A percentile compares a stretch with the other conserved stretches of the same genome.
These are phyloP conservation scores for Phyllotreta cruciferae DNA, from an alignment of 2,888 invertebrate genomes.

Conservation along the genomic window DNA sequence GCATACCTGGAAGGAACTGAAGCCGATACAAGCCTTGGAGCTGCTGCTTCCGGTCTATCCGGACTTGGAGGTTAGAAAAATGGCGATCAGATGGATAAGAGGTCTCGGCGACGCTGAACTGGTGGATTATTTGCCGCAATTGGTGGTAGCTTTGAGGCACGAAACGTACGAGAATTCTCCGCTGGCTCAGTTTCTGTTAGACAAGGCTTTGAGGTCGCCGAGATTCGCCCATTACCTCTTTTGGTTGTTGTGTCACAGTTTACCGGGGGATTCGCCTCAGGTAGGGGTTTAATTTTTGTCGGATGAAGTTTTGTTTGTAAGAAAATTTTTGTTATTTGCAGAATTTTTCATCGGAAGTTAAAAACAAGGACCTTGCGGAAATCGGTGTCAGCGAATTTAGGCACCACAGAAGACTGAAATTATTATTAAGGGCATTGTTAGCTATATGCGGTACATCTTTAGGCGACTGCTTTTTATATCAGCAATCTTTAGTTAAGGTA, in stretches of 20 bases:
- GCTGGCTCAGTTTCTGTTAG: constrained; percentile 80
- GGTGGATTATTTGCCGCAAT: constrained; percentile 90
- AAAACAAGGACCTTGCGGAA: constrained; percentile 62
- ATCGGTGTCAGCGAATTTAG: constrained; percentile 73
- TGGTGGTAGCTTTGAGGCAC: constrained; percentile 88
- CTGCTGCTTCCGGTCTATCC: constrained; percentile 80
- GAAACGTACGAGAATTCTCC: constrained; percentile 92
- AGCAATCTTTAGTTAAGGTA: constrained; percentile 88
- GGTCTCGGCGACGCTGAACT: constrained; percentile 86
- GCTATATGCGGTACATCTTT: constrained; percentile 85
- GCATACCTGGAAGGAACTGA: constrained; percentile 85
- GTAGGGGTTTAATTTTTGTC: constrained; percentile 58
- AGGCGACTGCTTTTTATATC: constrained; percentile 78
- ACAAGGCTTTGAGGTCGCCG: constrained; percentile 84
- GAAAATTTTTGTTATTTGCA: constrained; percentile 44
- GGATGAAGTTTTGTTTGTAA: not conserved
- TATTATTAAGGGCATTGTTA: constrained; percentile 86
- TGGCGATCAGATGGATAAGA: constrained; percentile 84
- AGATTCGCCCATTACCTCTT: constrained; percentile 94
- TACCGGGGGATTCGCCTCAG: constrained; percentile 83
- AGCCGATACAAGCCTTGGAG: constrained; percentile 90
- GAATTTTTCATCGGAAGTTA: constrained; percentile 61
- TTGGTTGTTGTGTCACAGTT: constrained; percentile 87
- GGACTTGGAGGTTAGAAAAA: constrained; percentile 68
- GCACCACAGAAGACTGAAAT: constrained; percentile 77